Conservation (phyloP, 2,113 vertebrate species). For the Cyphomyrus plagiostoma region DNA sequence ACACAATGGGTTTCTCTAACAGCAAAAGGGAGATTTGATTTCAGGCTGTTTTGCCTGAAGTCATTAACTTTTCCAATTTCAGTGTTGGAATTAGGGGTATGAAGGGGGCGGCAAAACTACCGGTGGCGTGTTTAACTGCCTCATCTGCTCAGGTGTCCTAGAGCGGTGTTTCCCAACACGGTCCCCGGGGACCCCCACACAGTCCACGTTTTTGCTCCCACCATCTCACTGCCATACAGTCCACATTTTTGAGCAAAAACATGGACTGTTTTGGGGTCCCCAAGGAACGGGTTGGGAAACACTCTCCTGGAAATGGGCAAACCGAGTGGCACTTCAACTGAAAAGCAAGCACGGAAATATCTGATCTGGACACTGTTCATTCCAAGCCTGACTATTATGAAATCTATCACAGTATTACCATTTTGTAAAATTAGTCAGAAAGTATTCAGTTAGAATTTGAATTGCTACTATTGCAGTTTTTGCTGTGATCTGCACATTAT, state of each 20-base stretch:
- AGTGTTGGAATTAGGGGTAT: neutral
- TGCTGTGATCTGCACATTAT: neutral
- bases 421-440: neutral
- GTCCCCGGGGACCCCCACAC: neutral
- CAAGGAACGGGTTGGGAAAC: neutral
- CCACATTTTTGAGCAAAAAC: neutral
- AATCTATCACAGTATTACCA: neutral
- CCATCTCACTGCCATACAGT: neutral
- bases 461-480: neutral
- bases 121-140: neutral
- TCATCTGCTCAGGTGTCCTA: neutral
- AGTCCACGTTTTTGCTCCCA: neutral
- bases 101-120: neutral
- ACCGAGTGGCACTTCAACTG: neutral
- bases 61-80: neutral
- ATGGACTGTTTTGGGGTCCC: neutral
- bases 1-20: neutral
- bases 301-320: neutral
- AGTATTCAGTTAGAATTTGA: neutral
- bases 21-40: neutral
- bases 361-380: neutral
- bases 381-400: neutral
- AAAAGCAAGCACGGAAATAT: neutral
- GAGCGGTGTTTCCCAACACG: neutral
- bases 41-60: neutral